Base-by-base conservation (phyloP, 1,140 invertebrate species). In the Anadara kagoshimensis region DNA sequence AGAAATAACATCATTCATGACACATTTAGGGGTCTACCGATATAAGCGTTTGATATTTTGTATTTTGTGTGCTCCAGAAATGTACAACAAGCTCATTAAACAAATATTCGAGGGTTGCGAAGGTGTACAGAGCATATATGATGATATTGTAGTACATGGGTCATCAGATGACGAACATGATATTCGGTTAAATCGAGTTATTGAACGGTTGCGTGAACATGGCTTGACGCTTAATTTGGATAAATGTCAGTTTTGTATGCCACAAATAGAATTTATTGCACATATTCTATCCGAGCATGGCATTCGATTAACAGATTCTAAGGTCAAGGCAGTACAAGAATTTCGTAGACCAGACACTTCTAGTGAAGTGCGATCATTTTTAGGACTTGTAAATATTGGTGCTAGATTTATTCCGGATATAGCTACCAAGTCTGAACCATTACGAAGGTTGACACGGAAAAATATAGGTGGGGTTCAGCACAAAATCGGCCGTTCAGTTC, bases 41-140 rank as follows among this genome's bases (percentile, higher is more conserved):
- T 81, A 74, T 43, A 83, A 81, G 53, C 18, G 79, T 5, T 29
- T 81, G 4, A 81, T 69, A 22, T 83, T 81, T 66, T 74, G 76
- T 1, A 61, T 74, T 7, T 72, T 36, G 24, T 73, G 64, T 43
- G 75, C 75, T 12, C 69, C 79, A 7, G 81, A 79, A 41, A 56
- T 81, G 45, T 80, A 75, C 51, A 70, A 83, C 18, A 64, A 78
- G 10, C 59, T 73, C 0, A 67, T 83, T 44, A 58, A 69, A 26
- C 66, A 74, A 24, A 44, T 44, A 62, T 44, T 62, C 18, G 44
- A 45, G n/a, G 58, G 71, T 62, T 57, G 61, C 26, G 18, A 24
- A 47, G 61, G 69, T 22, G 65, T 74, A 14, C 22, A 53, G 4
- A 79, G 66, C 43, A 78, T 78, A n/a, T 66, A 54, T 53, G 76